Base-by-base conservation (phyloP, 2,888 invertebrate species). In the Pomacea canaliculata region DNA sequence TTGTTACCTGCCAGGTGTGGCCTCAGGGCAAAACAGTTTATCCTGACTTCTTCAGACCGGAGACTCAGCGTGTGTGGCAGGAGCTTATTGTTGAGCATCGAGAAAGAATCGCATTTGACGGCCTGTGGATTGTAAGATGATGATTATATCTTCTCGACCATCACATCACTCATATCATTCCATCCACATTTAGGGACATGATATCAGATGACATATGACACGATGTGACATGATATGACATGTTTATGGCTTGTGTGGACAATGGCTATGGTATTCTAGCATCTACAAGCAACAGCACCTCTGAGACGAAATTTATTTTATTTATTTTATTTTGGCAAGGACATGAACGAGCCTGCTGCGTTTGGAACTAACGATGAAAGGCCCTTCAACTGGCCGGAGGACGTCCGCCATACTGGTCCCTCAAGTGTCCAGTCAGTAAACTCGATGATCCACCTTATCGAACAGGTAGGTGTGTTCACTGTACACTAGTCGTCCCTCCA, bases 261-360 rank as follows among this genome's bases (percentile, higher is more conserved):
- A 5, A 37, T 37, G 37, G 37, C 37, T 37, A 37, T 37, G 37
- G 37, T 37, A 37, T 37, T 37, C 37, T 37, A 37, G 37, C 37
- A 3, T 37, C 5, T 37, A 37, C 4, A 37, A 37, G 37, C 5
- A 37, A 37, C 37, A 37, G 37, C 5, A 37, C 37, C 37, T 37
- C 37, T 37, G 37, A 37, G 37, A 37, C 5, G 37, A 37, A 37
- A 37, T 37, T 37, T 37, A 37, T 37, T 37, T 37, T 37, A 5
- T 37, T 23, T 23, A 23, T 51, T 8, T 51, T 51, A 13, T 51
- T 13, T 51, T 51, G 51, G 8, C 27, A 23, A 89, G 89, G 91
- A 91, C 78, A 91, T 91, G 91, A 91, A 91, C 80, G 91, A 91
- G 76, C 91, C 91, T 10, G 87, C 90, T 16, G 91, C 89, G 78